Evolutionary conservation across 2,888 invertebrate species (phyloP).

Genomic region (Ptilodon capucinus): DNA sequence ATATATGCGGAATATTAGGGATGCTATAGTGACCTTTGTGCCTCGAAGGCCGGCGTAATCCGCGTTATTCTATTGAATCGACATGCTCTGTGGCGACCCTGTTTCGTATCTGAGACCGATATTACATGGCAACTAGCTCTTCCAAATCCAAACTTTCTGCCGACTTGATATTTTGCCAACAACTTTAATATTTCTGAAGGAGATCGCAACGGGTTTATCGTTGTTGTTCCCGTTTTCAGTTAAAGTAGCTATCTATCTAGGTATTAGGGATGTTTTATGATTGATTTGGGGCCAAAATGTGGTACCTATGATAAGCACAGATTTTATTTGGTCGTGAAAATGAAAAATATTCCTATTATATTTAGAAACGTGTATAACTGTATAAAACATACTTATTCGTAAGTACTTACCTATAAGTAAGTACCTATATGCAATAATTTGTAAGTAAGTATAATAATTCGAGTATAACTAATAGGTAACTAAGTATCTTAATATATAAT

Average conservation of each 20-base stretch:
- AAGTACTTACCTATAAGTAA: no score
- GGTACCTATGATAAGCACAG: no score
- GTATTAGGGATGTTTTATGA: background rate
- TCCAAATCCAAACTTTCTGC: background rate
- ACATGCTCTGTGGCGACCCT: background rate
- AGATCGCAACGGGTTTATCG: background rate
- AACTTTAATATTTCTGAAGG: background rate
- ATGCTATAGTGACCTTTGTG: slow-evolving; percentile 11
- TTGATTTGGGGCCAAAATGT: no score
- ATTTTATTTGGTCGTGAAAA: no score
- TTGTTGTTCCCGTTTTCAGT: background rate
- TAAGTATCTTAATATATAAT: no score
- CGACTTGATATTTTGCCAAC: background rate
- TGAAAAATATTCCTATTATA: no score
- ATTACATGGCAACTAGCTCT: background rate
- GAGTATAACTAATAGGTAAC: no score
- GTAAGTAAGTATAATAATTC: no score
- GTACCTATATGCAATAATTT: no score
- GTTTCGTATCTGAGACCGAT: background rate
- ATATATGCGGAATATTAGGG: slow-evolving; percentile 25
- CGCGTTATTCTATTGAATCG: slow-evolving; percentile 6
- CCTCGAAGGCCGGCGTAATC: slow-evolving; percentile 11
- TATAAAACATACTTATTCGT: no score
- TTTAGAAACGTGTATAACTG: no score
- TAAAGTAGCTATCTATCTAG: no score